Evolutionary conservation across 1,140 invertebrate genomes (phyloP).

Genomic region (Calephelis nemesis): DNA sequence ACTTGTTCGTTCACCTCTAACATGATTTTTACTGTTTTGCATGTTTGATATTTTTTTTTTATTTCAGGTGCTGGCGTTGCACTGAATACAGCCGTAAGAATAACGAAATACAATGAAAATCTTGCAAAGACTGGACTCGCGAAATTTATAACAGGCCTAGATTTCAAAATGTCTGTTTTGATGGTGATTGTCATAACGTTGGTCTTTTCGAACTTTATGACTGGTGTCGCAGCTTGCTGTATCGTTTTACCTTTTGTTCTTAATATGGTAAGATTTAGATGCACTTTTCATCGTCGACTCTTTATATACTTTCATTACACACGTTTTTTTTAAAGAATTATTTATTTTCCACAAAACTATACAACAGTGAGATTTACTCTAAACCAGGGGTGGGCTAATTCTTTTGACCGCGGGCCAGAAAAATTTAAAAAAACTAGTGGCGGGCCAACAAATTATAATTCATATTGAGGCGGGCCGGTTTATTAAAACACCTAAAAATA

Average conservation of each 20-base stretch:
- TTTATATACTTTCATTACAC: too few species aligned
- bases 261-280: conserved; percentile 40
- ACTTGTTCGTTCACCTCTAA: too few species aligned
- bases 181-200: conserved; percentile 37
- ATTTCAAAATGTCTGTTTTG: conserved; percentile 38
- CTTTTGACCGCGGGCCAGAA: too few species aligned
- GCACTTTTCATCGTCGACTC: background rate
- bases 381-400: too few species aligned
- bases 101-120: conserved; percentile 24
- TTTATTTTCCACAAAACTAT: too few species aligned
- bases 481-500: too few species aligned
- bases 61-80: conserved; percentile 45
- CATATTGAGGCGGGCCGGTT: too few species aligned
- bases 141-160: conserved; percentile 29
- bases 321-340: too few species aligned
- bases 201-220: conserved; percentile 44
- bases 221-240: conserved; percentile 41
- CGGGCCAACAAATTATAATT: too few species aligned
- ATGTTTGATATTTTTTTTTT: background rate
- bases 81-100: conserved; percentile 33
- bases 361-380: too few species aligned
- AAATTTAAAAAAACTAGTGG: too few species aligned
- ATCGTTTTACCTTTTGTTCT: conserved; percentile 46
- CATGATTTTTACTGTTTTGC: too few species aligned
- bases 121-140: conserved; percentile 29